Evolutionary conservation across 2,797 vertebrate genomes (phyloP).

Genomic region (Pangasius mekongensis): DNA sequence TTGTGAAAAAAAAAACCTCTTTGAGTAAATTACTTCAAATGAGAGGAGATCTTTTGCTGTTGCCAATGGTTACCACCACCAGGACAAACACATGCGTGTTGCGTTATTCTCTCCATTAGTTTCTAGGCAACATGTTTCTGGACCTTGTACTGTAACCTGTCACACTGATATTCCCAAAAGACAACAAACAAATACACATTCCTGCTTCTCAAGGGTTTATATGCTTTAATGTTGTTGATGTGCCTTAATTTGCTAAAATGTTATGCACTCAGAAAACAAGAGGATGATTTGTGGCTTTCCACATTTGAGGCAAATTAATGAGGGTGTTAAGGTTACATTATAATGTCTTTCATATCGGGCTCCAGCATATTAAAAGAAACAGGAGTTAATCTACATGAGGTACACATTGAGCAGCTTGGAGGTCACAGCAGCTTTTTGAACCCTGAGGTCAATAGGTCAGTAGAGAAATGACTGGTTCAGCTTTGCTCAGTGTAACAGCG

Average conservation of each 20-base stretch:
- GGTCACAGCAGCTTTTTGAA: conserved; percentile 12
- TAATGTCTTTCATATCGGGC: not conserved
- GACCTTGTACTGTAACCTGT: conserved; percentile 59
- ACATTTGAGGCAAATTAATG: conserved; percentile 24
- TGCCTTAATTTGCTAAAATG: conserved; percentile 20
- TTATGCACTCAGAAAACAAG: conserved; percentile 16
- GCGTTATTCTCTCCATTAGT: conserved; percentile 59
- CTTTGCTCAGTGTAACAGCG: not conserved
- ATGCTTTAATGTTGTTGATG: conserved; percentile 14
- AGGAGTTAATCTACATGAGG: not conserved
- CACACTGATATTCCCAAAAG: conserved; percentile 55
- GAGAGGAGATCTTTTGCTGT: conserved; percentile 52
- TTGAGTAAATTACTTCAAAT: conserved; percentile 48
- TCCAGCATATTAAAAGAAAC: conserved; percentile 8
- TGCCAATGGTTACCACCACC: conserved; percentile 62
- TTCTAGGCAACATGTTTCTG: conserved; percentile 61
- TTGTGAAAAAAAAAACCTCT: conserved; percentile 37
- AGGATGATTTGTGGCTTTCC: conserved; percentile 24
- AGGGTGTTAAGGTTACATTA: conserved; percentile 9
- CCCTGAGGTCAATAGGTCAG: not conserved
- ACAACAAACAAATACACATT: conserved; percentile 60
- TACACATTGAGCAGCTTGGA: not conserved
- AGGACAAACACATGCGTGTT: conserved; percentile 61
- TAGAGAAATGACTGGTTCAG: not conserved
- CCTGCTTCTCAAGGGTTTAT: conserved; percentile 44